Evolutionary conservation across 92 coral and sea anemone genomes (phyloP), one percentile per base, ranked within the genome.

Genomic region (Umimayanthus chanpuru): DNA sequence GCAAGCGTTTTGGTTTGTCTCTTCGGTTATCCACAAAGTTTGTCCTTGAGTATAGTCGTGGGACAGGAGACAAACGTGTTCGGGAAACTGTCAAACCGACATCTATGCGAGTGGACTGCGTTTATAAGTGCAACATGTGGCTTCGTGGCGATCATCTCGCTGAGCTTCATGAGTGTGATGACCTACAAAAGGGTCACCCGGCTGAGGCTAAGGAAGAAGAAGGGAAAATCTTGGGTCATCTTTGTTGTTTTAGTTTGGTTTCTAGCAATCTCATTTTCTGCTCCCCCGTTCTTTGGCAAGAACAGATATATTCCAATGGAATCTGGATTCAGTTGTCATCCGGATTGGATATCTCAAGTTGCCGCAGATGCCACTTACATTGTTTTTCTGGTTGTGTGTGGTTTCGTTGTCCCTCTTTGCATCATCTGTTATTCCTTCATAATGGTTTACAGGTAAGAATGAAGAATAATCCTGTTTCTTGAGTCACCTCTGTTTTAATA

Each of bases 111-210:
- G 30, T 77, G 81, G 81, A 47, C 56, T 44, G 81, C 81, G 39
- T 77, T 77, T 47, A 77, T 77, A 3, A 77, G 39, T 29, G 81
- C 81, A 77, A 47, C 81, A 9, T 43, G 81, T 28, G 81, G 81
- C 30, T 77, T 77, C 30, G 81, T 77, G 9, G 49, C 77, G 77
- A 73, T 73, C 77, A 73, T 73, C 21, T 73, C 77, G 21, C 23
- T 73, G 23, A 73, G 41, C 21, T 32, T 73, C 43, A 73, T 73
- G 44, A 73, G 77, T 73, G 23, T 73, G 6, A 20, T 14, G 38
- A 9, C 44, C 23, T 73, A 73, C 77, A 73, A 26, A 73, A 39
- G 77, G 7, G 77, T 73, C 23, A 73, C 77, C 18, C 38, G 20
- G 77, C 4, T 73, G 77, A 15, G 41, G 67, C 4, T 61, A 18